phyloP scores from a whole-genome alignment of 2,888 invertebrate species.

The Scelioninae gen. 2 region DNA sequence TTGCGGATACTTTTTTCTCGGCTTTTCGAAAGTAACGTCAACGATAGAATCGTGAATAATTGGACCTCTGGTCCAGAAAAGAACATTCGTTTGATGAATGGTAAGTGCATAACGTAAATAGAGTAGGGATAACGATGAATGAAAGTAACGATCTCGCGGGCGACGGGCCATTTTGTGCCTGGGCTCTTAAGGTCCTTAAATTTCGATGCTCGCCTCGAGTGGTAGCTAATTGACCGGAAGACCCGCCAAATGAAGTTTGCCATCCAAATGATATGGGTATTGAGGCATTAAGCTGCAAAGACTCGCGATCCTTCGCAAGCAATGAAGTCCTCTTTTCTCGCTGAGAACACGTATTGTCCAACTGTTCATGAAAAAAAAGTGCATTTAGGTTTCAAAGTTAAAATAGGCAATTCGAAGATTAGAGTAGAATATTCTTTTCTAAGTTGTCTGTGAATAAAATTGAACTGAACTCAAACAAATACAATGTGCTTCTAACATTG shows the following conservation, averaged over 20 bases:
- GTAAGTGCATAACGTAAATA: constrained; percentile 33
- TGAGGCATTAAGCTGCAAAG: constrained; percentile 31
- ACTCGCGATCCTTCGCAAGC: constrained; percentile 21
- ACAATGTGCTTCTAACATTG: too few relatives aligned
- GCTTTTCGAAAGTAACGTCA: constrained; percentile 30
- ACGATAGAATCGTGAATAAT: constrained; percentile 40
- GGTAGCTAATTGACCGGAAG: constrained; percentile 56
- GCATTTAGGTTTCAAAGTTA: constrained; percentile 1
- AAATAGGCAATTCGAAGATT: neutral
- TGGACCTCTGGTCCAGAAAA: constrained; percentile 27
- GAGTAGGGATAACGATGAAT: constrained; percentile 34
- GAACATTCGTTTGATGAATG: constrained; percentile 45
- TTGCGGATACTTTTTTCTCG: constrained; percentile 28
- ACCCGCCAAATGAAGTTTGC: constrained; percentile 39
- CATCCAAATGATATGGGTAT: constrained; percentile 52
- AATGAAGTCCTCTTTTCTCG: constrained; percentile 26
- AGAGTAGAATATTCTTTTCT: too few relatives aligned
- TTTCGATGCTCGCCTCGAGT: constrained; percentile 39
- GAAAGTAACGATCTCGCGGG: constrained; percentile 43
- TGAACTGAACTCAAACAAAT: too few relatives aligned
- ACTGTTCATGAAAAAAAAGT: constrained; percentile 14
- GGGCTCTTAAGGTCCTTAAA: constrained; percentile 24
- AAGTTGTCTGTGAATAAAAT: too few relatives aligned
- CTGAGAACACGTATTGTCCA: constrained; percentile 8
- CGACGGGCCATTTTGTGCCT: constrained; percentile 30